These are phyloP conservation scores for Temnopleurus reevesii DNA, from an alignment of 53 echinoderm and acorn worm species.

Conservation along the genomic window DNA sequence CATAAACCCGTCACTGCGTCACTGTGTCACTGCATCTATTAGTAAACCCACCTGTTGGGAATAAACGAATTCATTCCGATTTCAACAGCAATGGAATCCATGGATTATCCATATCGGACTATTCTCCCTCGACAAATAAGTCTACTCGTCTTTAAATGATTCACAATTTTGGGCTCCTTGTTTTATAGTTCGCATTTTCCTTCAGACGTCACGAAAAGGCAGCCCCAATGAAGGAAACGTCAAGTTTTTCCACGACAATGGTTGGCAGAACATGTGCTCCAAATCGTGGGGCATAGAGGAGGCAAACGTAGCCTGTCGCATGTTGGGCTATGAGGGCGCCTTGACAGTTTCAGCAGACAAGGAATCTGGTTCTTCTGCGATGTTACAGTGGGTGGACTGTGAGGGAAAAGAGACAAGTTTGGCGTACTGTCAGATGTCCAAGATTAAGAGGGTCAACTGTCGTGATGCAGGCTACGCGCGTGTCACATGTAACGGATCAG, in stretches of 20 bases:
- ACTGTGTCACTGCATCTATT: too few relatives aligned
- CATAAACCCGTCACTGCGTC: too few relatives aligned
- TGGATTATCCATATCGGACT: too few relatives aligned
- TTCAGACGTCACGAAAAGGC: not conserved
- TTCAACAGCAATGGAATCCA: too few relatives aligned
- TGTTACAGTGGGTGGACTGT: not conserved
- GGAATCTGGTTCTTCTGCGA: not conserved
- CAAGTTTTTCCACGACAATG: not conserved
- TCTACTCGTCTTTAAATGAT: too few relatives aligned
- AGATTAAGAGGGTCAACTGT: not conserved
- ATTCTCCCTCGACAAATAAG: too few relatives aligned
- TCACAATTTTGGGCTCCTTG: too few relatives aligned
- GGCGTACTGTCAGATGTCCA: not conserved
- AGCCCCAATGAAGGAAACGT: not conserved
- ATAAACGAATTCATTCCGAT: too few relatives aligned
- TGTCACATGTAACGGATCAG: not conserved
- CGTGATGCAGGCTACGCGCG: not conserved
- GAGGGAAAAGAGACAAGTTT: not conserved
- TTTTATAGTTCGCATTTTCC: not conserved
- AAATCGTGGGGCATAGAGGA: not conserved
- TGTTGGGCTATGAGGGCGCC: slow-evolving; percentile 5
- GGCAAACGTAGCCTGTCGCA: not conserved
- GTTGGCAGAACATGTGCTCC: not conserved
- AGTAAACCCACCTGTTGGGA: too few relatives aligned
- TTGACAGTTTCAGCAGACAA: not conserved